A percentile compares a stretch with the other conserved stretches of the same genome.
phyloP scores from a whole-genome alignment of 2,888 invertebrate genomes.

The Epinotia brunnichana region DNA sequence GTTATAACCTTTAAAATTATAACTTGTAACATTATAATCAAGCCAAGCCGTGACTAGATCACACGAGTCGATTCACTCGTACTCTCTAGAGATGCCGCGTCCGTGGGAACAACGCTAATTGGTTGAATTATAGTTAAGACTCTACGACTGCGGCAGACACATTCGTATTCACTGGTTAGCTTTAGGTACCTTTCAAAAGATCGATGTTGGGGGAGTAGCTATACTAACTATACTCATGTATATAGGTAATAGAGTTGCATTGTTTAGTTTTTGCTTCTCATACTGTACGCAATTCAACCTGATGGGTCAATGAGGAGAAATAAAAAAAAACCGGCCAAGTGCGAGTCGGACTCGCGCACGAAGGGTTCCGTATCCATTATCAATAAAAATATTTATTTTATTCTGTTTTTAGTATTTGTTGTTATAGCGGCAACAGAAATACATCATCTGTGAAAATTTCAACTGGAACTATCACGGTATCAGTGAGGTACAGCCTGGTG shows the following conservation, averaged over 20 bases:
- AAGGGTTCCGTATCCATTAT: too few species aligned
- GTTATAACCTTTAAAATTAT: neutral
- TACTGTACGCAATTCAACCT: too few species aligned
- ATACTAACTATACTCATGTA: neutral
- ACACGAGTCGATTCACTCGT: constrained; percentile 8
- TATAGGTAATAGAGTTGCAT: too few species aligned
- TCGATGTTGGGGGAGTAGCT: neutral
- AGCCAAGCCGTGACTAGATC: constrained; percentile 12
- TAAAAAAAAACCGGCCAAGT: too few species aligned
- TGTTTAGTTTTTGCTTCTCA: too few species aligned
- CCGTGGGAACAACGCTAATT: constrained; percentile 78
- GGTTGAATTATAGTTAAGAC: constrained; percentile 69
- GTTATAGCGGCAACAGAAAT: too few species aligned
- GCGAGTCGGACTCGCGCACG: too few species aligned
- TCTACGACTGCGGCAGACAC: constrained; percentile 57
- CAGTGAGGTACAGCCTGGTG: too few species aligned
- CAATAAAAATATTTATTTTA: too few species aligned
- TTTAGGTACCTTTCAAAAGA: constrained; percentile 63
- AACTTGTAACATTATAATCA: neutral
- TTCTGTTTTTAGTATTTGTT: too few species aligned
- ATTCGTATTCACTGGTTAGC: constrained; percentile 70
- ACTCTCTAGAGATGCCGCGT: constrained; percentile 66
- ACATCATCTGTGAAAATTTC: too few species aligned
- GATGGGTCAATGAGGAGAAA: neutral
- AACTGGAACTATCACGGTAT: too few species aligned